Percentiles rank a stretch among this genome's conserved stretches.
phyloP scores from a whole-genome alignment of 2,888 invertebrate genomes.

The Xanthorhoe spadicearia region DNA sequence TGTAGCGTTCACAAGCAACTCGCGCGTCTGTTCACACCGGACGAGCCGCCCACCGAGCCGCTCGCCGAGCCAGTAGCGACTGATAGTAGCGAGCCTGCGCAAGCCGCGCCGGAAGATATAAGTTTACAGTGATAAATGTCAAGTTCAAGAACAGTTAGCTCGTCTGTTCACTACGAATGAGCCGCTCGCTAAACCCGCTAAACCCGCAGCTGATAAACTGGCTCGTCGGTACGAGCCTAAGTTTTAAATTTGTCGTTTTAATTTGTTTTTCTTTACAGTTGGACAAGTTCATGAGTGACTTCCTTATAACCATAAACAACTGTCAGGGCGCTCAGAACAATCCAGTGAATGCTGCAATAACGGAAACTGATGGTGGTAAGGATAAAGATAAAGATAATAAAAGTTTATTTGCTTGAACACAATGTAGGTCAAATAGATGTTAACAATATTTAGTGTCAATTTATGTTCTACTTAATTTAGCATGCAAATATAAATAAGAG shows the following conservation, averaged over 20 bases:
- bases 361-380: conserved; percentile 21
- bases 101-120: not conserved
- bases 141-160: too few relatives aligned
- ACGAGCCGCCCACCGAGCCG: conserved; percentile 41
- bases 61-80: not conserved
- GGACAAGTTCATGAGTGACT: conserved; percentile 41
- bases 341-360: conserved; percentile 3
- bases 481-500: too few relatives aligned
- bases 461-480: too few relatives aligned
- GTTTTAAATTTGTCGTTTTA: not conserved
- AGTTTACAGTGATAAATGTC: not conserved
- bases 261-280: conserved; percentile 50
- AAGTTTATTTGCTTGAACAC: too few relatives aligned
- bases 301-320: conserved; percentile 20
- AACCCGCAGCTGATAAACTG: too few relatives aligned
- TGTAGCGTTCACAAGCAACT: conserved; percentile 90
- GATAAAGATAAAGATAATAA: too few relatives aligned
- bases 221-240: too few relatives aligned
- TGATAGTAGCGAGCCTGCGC: not conserved
- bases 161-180: too few relatives aligned
- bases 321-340: not conserved
- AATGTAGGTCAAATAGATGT: too few relatives aligned
- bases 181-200: too few relatives aligned
- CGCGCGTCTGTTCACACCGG: conserved; percentile 73
- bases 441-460: too few relatives aligned